phyloP scores from a whole-genome alignment of 2,888 invertebrate genomes.

The Venusia cambrica region DNA sequence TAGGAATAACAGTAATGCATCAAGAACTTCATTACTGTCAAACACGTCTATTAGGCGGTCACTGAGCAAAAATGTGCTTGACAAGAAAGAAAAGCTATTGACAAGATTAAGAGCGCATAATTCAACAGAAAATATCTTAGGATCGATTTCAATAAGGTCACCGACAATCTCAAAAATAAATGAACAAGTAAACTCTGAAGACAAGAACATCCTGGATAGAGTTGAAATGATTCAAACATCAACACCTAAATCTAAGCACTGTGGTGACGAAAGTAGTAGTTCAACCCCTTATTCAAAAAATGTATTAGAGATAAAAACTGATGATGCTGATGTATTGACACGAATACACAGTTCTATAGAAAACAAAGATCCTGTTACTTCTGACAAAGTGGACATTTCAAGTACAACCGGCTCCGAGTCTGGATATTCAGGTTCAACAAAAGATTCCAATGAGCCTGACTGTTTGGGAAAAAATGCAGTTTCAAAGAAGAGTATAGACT shows the following conservation, averaged over 20 bases:
- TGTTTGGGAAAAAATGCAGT: constrained; percentile 25
- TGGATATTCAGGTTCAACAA: constrained; percentile 50
- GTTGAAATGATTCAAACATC: constrained; percentile 47
- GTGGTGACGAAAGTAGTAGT: constrained; percentile 5
- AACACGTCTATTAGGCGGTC: constrained; percentile 20
- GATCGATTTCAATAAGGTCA: constrained; percentile 1
- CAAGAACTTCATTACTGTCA: constrained; percentile 13
- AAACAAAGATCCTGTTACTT: constrained; percentile 30
- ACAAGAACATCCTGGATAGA: constrained; percentile 39
- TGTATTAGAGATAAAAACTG: constrained; percentile 18
- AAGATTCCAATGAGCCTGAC: constrained; percentile 41
- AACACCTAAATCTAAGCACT: constrained; percentile 39
- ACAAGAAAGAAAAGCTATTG: constrained; percentile 20
- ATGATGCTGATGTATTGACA: constrained; percentile 32
- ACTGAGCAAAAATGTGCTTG: constrained; percentile 18
- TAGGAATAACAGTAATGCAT: constrained; percentile 15
- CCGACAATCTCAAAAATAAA: constrained; percentile 5
- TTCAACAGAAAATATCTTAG: constrained; percentile 5
- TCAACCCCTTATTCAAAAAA: constrained; percentile 13
- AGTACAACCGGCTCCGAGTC: constrained; percentile 57
- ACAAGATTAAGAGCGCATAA: constrained; percentile 16
- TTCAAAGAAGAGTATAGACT: constrained; percentile 23
- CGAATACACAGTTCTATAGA: constrained; percentile 35
- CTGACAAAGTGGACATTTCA: constrained; percentile 42
- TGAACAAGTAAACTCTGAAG: constrained; percentile 10